phyloP scores from a whole-genome alignment of 2,113 vertebrate genomes.

The Ursus arctos region DNA sequence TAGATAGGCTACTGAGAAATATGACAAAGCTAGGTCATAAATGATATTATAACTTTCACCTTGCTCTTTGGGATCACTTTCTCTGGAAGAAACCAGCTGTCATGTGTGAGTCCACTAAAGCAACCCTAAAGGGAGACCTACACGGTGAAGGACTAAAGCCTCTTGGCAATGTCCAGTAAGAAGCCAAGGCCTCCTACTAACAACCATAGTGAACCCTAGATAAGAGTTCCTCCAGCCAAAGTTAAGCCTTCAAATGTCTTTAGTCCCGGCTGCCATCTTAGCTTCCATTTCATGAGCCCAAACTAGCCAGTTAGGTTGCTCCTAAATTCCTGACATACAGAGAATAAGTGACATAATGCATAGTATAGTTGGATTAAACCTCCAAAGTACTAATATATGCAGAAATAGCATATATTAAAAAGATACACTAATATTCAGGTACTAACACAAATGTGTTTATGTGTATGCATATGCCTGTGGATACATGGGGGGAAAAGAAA shows the following conservation, averaged over 20 bases:
- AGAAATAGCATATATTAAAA: not conserved
- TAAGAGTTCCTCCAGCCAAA: not conserved
- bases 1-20: not conserved
- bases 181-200: not conserved
- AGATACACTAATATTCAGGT: not conserved
- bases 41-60: not conserved
- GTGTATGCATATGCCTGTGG: not conserved
- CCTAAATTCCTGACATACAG: not conserved
- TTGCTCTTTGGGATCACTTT: not conserved
- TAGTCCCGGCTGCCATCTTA: accelerated
- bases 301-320: not conserved
- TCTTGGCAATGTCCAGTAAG: not conserved
- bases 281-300: not conserved
- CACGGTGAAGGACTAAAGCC: not conserved
- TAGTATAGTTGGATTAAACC: not conserved
- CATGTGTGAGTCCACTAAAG: not conserved
- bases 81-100: not conserved
- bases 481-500: not conserved
- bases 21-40: not conserved
- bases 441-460: not conserved
- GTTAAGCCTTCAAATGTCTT: not conserved
- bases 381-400: not conserved
- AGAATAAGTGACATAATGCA: not conserved
- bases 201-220: not conserved
- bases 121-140: not conserved